phyloP scores from a whole-genome alignment of 2,113 vertebrate species.

The Malurus elegans region DNA sequence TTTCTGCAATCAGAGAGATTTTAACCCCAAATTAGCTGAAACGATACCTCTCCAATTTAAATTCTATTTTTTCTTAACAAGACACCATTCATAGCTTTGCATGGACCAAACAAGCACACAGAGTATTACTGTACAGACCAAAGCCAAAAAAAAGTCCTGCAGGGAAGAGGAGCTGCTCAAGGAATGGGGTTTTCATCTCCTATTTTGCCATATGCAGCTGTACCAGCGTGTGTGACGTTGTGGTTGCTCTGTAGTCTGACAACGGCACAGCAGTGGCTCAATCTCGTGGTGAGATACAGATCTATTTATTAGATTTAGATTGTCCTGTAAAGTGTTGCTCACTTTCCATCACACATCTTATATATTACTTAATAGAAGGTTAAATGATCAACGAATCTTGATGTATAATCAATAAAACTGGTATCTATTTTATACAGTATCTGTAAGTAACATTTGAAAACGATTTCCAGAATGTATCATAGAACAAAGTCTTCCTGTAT shows the following conservation, averaged over 20 bases:
- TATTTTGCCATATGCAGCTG: neutral
- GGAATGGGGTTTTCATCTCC: slow-evolving; percentile 43
- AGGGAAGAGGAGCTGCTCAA: slow-evolving; percentile 64
- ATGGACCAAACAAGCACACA: slow-evolving; percentile 71
- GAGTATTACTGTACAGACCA: slow-evolving; percentile 62
- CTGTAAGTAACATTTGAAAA: slow-evolving; percentile 63
- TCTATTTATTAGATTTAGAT: slow-evolving; percentile 38
- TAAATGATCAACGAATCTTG: slow-evolving; percentile 23
- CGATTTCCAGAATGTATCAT: slow-evolving; percentile 65
- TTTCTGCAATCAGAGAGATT: slow-evolving; percentile 37
- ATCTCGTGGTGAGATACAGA: slow-evolving; percentile 38
- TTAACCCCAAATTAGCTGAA: slow-evolving; percentile 7
- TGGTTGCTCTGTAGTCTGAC: slow-evolving; percentile 60
- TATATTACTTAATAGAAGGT: slow-evolving; percentile 50
- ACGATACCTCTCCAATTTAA: neutral
- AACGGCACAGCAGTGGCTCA: slow-evolving; percentile 45
- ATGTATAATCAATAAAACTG: slow-evolving; percentile 70
- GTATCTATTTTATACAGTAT: slow-evolving; percentile 70
- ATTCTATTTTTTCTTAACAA: slow-evolving; percentile 62
- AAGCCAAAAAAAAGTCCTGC: slow-evolving; percentile 53
- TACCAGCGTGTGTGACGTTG: slow-evolving; percentile 35
- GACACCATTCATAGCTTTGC: slow-evolving; percentile 66
- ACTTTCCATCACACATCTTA: slow-evolving; percentile 23
- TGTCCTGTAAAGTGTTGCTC: slow-evolving; percentile 47
- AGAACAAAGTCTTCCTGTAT: slow-evolving; percentile 67